Conservation (phyloP, 2,888 invertebrate species). For the Brachyptera risi region DNA sequence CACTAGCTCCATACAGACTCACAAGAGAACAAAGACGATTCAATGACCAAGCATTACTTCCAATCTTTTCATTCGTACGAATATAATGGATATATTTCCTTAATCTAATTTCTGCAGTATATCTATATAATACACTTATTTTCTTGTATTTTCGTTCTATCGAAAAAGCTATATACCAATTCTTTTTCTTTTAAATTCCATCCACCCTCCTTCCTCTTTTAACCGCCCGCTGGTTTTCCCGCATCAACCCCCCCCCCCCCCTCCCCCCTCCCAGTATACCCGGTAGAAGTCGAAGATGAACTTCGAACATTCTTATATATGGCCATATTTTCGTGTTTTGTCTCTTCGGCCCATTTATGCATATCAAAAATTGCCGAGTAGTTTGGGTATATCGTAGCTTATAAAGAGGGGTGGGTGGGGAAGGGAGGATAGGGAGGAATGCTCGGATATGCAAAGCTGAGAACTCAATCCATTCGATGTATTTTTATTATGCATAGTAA, state of each 20-base stretch:
- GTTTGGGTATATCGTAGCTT: slow-evolving; percentile 10
- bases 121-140: too few relatives aligned
- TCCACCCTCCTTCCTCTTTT: slow-evolving; percentile 18
- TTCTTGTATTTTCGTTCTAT: slow-evolving; percentile 4
- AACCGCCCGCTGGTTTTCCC: slow-evolving; percentile 25
- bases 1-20: too few relatives aligned
- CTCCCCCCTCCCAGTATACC: too few relatives aligned
- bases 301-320: slow-evolving; percentile 22
- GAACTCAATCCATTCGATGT: slow-evolving; percentile 17
- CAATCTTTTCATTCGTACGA: too few relatives aligned
- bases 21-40: too few relatives aligned
- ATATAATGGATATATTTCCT: too few relatives aligned
- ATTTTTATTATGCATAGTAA: slow-evolving; percentile 18
- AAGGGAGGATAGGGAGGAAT: neutral
- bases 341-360: slow-evolving; percentile 25
- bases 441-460: neutral
- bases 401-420: neutral
- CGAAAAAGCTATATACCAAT: slow-evolving; percentile 20
- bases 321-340: slow-evolving; percentile 23
- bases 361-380: slow-evolving; percentile 16
- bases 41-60: too few relatives aligned
- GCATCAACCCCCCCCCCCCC: too few relatives aligned
- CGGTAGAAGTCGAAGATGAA: slow-evolving; percentile 14
- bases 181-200: slow-evolving; percentile 26
- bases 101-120: too few relatives aligned